Conservation (phyloP, 2,888 invertebrate genomes). For the Oligia strigilis region DNA sequence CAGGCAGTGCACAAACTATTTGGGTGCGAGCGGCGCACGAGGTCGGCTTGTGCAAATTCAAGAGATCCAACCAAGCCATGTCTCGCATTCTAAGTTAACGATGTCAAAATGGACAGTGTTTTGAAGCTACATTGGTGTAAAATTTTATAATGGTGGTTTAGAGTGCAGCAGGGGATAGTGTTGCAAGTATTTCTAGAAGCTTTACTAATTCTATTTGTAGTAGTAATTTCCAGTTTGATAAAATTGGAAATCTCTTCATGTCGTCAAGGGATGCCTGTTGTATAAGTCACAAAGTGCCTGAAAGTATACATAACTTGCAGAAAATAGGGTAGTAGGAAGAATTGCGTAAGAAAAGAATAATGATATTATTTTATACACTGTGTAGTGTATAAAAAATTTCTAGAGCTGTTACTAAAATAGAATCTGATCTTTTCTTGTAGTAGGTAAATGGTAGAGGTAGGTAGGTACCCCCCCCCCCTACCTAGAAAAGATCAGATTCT, state of each 20-base stretch:
- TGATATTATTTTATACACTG: too few relatives aligned
- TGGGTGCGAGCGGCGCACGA: constrained; percentile 19
- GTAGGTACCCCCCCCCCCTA: too few relatives aligned
- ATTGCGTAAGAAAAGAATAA: too few relatives aligned
- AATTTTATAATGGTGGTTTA: neutral
- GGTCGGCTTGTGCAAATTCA: constrained; percentile 50
- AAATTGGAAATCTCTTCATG: neutral
- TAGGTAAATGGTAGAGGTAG: neutral
- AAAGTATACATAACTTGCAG: neutral
- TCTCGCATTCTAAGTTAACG: constrained; percentile 44
- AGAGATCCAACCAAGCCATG: constrained; percentile 24
- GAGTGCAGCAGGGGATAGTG: neutral
- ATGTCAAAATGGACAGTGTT: constrained; percentile 29
- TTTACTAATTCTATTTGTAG: neutral
- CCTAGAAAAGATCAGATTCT: neutral
- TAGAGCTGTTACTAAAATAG: neutral
- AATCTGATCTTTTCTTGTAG: neutral
- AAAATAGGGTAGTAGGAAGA: neutral
- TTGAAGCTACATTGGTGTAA: constrained; percentile 6
- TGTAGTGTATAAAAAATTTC: constrained; percentile 3
- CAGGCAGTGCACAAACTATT: constrained; percentile 8
- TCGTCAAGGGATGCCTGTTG: neutral
- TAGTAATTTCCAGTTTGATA: neutral
- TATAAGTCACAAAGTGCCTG: neutral
- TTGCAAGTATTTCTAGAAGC: neutral